Base-by-base conservation (phyloP, 2,113 vertebrate genomes). In the Rhinolophus ferrumequinum region DNA sequence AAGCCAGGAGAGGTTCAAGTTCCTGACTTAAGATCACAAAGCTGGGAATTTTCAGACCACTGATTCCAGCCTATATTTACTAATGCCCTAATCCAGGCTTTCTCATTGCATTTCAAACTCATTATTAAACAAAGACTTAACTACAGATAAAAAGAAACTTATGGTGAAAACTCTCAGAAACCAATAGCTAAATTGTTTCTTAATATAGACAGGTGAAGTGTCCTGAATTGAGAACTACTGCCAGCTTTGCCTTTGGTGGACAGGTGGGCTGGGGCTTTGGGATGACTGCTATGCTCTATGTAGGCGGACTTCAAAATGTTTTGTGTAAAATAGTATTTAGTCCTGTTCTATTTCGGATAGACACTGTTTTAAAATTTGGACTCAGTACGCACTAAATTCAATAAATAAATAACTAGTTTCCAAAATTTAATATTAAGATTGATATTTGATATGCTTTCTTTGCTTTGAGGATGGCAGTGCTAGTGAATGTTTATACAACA, bases 341-440 rank as follows among this genome's bases (percentile, higher is more conserved):
- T 47, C 2, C 5, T 30, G 0, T 44, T 60, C 38, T 82, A 6
- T 73, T 87, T 88, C 54, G 82, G 30, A 81, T 6, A 56, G 16
- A 22, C 15, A 16, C 21, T 56, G 30, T 41, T 41, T 92, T 73
- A 79, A 75, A 86, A 47, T 44, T 18, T 67, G 0, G 10, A 77
- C 8, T 80, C 5, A 38, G 11, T 67, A 11, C 22, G 33, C 21
- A 50, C 35, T 72, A 3, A 56, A 50, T n/a, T 84, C 76, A 69
- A 73, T 89, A 92, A 84, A 89, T 85, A 93, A 83, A 66, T 79
- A 90, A 69, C 9, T 50, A 24, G 14, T 69, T 76, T 87, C 26
- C 5, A 80, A 84, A 16, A 87, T 93, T 52, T 92, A 38, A 84
- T 66, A 80, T 84, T 79, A 47, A 81, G 26, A 81, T 94, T 69